Base-by-base conservation (phyloP, 2,888 invertebrate species). In the Agrochola lychnidis region DNA sequence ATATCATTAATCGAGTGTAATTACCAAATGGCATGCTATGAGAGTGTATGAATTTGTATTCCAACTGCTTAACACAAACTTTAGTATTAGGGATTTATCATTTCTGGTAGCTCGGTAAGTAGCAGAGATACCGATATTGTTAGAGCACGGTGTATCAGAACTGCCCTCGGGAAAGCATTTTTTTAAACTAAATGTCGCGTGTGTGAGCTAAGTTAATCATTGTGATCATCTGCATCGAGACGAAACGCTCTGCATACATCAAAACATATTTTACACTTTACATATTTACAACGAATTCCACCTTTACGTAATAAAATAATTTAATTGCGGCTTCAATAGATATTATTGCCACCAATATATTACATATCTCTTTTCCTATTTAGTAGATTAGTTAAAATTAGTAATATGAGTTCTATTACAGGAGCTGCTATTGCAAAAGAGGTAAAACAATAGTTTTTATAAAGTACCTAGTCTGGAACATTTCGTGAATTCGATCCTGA, bases 241-340 rank as follows among this genome's bases (percentile, higher is more conserved):
- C n/a, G 63, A 68, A 59, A 76, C 64, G 78, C 68, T 73, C 40
- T 66, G 42, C 53, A 51, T 72, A 78, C 61, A 83, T 64, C 63
- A 64, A 61, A 66, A 78, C 77, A 73, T 80, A 80, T 82, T 78
- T 40, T 69, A 87, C 83, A 87, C 82, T 88, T 83, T 81, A 89
- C 85, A 87, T 89, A 89, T 90, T 87, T 89, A 89, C 88, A 90
- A 80, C 76, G 81, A 87, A 85, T 88, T 84, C 87, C 88, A 89
- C 86, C 82, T 75, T 81, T 67, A 78, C 75, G 62, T 72, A 77
- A 74, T 76, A 64, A 66, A 78, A 76, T 67, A 73, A 81, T 79
- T 83, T 81, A 75, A 81, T 73, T 79, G 67, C 64, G 57, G 73
- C 73, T 79, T 70, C 10, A 71, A 76, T 82, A 81, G 36, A 68